phyloP scores from a whole-genome alignment of 2,797 vertebrate genomes.

The Argentina silus region DNA sequence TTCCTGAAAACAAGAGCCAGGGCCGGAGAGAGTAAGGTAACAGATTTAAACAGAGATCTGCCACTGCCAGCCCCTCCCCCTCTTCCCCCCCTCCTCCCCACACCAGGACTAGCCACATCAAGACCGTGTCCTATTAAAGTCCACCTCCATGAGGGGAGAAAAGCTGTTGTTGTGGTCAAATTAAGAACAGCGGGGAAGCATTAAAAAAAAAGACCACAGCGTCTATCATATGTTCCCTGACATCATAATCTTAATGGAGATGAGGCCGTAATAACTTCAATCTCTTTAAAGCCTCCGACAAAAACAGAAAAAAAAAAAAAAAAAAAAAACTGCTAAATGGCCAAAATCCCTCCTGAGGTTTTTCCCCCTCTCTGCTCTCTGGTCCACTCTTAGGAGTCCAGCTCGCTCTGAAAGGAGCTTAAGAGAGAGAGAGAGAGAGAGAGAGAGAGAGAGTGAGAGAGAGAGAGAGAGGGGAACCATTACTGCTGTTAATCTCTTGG shows the following conservation, averaged over 20 bases:
- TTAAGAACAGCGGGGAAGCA: not conserved
- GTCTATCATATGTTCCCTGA: slow-evolving; percentile 18
- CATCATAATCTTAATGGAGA: slow-evolving; percentile 34
- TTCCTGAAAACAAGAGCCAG: not conserved
- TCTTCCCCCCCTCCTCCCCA: not conserved
- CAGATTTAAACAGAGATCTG: too few species aligned
- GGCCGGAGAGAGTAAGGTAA: not conserved
- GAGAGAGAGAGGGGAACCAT: not conserved
- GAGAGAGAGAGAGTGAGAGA: not conserved
- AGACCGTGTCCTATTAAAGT: not conserved
- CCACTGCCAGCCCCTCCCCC: too few species aligned
- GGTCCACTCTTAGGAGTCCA: slow-evolving; percentile 25
- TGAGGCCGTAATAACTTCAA: slow-evolving; percentile 11
- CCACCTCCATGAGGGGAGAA: not conserved
- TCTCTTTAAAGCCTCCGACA: slow-evolving; percentile 15
- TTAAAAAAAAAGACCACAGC: not conserved
- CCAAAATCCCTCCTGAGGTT: slow-evolving; percentile 26
- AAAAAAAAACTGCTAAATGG: slow-evolving; percentile 20
- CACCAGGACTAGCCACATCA: not conserved
- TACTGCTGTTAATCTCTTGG: too few species aligned
- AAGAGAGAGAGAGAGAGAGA: too few species aligned
- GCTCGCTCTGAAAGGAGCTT: slow-evolving; percentile 38
- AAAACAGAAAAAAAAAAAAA: slow-evolving; percentile 22
- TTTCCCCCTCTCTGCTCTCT: slow-evolving; percentile 14
- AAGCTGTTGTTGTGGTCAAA: not conserved